A percentile compares a stretch with the other conserved stretches of the same genome.
Evolutionary conservation across 2,113 vertebrate genomes (phyloP).

Genomic region (Calidris pugnax): DNA sequence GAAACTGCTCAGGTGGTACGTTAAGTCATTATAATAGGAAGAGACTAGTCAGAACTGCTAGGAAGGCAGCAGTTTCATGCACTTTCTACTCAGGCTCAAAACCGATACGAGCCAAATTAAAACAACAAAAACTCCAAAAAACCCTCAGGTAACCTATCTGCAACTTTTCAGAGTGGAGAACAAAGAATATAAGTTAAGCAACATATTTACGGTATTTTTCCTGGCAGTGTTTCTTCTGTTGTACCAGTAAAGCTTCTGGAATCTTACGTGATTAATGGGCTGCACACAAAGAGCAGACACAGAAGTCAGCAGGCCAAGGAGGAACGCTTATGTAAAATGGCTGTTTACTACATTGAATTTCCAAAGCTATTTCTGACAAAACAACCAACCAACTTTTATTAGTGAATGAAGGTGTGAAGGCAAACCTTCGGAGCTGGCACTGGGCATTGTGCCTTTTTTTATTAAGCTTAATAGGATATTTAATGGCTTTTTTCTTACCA

Average conservation of each 20-base stretch:
- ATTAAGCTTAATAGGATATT: conserved; percentile 7
- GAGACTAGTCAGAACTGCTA: background rate
- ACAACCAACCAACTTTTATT: background rate
- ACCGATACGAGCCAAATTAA: background rate
- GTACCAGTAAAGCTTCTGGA: background rate
- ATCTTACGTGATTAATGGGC: background rate
- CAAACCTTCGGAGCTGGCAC: background rate
- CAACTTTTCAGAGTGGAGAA: background rate
- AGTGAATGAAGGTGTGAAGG: background rate
- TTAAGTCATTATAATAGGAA: background rate
- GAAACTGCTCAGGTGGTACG: background rate
- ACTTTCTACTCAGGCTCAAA: background rate
- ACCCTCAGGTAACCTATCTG: background rate
- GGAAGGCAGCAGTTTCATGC: background rate
- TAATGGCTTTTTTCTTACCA: background rate
- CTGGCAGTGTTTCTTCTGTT: background rate
- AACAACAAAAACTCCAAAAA: background rate
- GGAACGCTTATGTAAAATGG: background rate
- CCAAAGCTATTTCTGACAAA: conserved; percentile 36
- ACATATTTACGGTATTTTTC: background rate
- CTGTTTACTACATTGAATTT: background rate
- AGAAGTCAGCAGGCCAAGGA: conserved; percentile 10
- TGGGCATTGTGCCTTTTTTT: background rate
- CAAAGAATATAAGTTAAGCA: background rate
- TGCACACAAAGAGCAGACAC: background rate